These are phyloP conservation scores for Tenthredo livida DNA, from an alignment of 2,888 invertebrate species.

Conservation along the genomic window DNA sequence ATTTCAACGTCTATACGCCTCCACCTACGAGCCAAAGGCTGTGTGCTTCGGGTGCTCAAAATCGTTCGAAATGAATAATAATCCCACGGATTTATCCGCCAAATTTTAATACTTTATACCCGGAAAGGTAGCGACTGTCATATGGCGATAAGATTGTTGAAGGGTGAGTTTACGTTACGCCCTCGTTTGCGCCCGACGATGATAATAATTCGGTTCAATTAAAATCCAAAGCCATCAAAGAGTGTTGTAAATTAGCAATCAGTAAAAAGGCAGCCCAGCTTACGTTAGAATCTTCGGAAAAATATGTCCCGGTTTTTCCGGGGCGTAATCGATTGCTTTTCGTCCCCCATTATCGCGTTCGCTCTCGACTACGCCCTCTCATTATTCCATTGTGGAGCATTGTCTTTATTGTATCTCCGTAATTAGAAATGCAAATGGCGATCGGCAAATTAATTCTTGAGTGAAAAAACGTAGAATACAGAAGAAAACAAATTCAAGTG, in stretches of 20 bases:
- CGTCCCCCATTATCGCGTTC: constrained; percentile 25
- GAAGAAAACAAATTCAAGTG: background rate
- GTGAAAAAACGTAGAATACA: background rate
- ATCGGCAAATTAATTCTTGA: background rate
- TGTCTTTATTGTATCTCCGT: background rate
- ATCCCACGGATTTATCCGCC: background rate
- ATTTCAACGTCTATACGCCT: too few relatives aligned
- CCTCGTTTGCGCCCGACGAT: background rate
- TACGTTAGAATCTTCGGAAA: background rate
- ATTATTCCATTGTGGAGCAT: background rate
- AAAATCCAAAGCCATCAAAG: constrained; percentile 21
- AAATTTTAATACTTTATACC: background rate
- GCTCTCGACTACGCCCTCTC: constrained; percentile 10
- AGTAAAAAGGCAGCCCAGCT: background rate
- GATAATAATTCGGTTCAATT: constrained; percentile 35
- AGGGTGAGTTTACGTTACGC: background rate
- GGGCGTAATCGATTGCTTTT: background rate
- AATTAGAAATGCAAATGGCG: constrained; percentile 27
- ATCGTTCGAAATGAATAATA: background rate
- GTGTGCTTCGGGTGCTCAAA: background rate
- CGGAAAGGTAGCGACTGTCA: background rate
- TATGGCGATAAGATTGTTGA: constrained; percentile 27
- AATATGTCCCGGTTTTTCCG: background rate
- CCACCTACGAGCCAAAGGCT: background rate
- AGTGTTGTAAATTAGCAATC: constrained; percentile 33